Conservation (phyloP, 2,888 invertebrate genomes). For the Spisula subtruncata region DNA sequence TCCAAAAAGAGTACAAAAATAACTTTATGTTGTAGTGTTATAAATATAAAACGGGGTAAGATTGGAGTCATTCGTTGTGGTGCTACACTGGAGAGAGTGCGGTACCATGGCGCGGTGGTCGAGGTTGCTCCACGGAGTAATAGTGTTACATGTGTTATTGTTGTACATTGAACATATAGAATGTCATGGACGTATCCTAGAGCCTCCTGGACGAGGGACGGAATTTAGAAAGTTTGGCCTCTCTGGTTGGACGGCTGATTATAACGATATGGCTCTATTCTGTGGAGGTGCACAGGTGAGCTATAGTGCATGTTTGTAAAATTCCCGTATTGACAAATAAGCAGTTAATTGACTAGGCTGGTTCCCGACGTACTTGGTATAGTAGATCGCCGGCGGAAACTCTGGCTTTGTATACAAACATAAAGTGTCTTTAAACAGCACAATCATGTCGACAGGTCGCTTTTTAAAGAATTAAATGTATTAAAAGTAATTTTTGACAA, state of each 20-base stretch:
- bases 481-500: too few species aligned
- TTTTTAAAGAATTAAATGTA: not conserved
- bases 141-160: not conserved
- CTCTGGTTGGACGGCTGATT: not conserved
- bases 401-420: too few species aligned
- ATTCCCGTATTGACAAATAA: not conserved
- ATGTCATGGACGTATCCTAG: not conserved
- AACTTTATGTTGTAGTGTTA: not conserved
- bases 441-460: not conserved
- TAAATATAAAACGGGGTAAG: not conserved
- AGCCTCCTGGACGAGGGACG: not conserved
- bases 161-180: not conserved
- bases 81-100: not conserved
- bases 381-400: too few species aligned
- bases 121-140: not conserved
- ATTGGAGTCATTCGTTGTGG: not conserved
- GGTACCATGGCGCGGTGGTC: not conserved
- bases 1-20: not conserved
- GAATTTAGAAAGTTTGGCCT: not conserved
- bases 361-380: too few species aligned
- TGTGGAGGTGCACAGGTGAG: not conserved
- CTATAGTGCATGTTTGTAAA: not conserved
- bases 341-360: not conserved
- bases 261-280: not conserved
- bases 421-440: not conserved